Base-by-base conservation (phyloP, 2,797 vertebrate species). In the Botia kubotai region DNA sequence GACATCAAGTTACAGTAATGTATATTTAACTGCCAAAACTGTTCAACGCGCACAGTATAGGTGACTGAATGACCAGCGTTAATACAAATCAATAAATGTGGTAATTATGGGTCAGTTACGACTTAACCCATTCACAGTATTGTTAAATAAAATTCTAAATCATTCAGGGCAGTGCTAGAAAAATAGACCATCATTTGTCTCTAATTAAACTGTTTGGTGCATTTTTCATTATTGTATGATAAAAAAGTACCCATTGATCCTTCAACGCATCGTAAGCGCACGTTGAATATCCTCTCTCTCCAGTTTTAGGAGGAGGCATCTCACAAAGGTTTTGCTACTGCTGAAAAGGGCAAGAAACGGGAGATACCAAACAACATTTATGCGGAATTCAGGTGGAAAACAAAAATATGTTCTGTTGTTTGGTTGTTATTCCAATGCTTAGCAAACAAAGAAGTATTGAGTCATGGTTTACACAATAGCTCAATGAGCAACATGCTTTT, bases 401-500 rank as follows among this genome's bases (percentile, higher is more conserved):
- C 39, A 67, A 72, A 72, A 55, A 36, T 29, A 21, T 23, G 63
- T 70, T n/a, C 46, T 36, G 46, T 53, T 33, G 52, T 66, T 50
- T 60, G 50, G 46, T 43, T 48, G 26, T 81, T 84, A 68, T 77
- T 68, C 23, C 12, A 36, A 11, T 48, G 2, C 53, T 62, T 65
- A 7, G 43, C 53, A 50, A 77, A 76, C 60, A 72, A 57, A 72
- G 78, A 36, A 4, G 10, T 21, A 57, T 82, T 57, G 55, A 77
- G 39, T 52, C 53, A 53, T 11, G 14, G 17, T 21, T 46, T 39
- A 63, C n/a, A 65, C 48, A 68, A 48, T 69, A 36, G 68, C 46
- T 77, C 8, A 46, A 78, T 72, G 62, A 75, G 19, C 79, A 75
- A 77, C 63, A 72, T 69, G 72, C 62, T 72, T 82, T 75, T 39